These are phyloP conservation scores for Lasioglossum baleicum DNA, from an alignment of 1,140 invertebrate species.

Conservation along the genomic window DNA sequence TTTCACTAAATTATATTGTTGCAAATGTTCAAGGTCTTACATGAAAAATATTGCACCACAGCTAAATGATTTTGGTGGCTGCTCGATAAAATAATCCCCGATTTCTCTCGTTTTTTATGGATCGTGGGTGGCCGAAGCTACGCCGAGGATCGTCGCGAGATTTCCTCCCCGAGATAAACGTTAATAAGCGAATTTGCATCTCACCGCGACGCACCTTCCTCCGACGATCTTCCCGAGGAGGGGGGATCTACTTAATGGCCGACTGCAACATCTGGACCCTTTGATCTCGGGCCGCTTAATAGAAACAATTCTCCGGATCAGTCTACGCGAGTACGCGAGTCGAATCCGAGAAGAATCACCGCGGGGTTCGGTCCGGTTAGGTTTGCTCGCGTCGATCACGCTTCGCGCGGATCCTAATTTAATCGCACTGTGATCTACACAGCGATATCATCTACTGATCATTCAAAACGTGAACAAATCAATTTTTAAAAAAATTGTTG, in stretches of 20 bases:
- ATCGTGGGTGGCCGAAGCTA: constrained; percentile 12
- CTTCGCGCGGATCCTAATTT: neutral
- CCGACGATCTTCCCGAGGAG: constrained; percentile 34
- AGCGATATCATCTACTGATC: no score
- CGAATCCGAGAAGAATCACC: constrained; percentile 23
- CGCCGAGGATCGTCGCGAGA: constrained; percentile 25
- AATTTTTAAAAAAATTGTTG: no score
- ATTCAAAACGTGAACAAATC: no score
- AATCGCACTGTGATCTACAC: no score
- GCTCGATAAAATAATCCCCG: constrained; percentile 9
- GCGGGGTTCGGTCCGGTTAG: neutral
- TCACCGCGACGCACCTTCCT: constrained; percentile 24
- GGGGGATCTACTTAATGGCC: constrained; percentile 54
- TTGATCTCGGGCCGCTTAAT: constrained; percentile 62
- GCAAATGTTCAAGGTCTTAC: no score
- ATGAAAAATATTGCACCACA: no score
- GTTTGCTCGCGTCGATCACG: neutral
- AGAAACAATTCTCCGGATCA: constrained; percentile 54
- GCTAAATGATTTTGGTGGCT: no score
- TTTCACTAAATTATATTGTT: no score
- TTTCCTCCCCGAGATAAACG: constrained; percentile 46
- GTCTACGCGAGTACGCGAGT: neutral
- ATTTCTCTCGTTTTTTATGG: constrained; percentile 2
- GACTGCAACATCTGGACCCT: constrained; percentile 57
- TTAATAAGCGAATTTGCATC: constrained; percentile 58